Evolutionary conservation across 1,140 invertebrate genomes (phyloP), one percentile per base, ranked within the genome.

Genomic region (Cydia amplana): DNA sequence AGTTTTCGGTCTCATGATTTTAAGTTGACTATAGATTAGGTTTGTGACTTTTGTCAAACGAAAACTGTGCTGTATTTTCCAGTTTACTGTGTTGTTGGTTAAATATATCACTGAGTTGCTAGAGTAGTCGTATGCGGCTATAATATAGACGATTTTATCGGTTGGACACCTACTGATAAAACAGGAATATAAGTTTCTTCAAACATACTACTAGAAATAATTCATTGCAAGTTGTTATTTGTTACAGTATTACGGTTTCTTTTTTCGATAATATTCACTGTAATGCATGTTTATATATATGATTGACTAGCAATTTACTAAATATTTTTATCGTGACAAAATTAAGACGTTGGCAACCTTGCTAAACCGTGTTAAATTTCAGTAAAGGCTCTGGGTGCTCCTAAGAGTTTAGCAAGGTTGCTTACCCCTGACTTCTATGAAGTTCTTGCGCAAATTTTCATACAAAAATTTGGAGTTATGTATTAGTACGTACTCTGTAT

Each of bases 161-260:
- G 49, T 60, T 60, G 6, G 46, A 51, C 18, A 6, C n/a, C 49
- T 16, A 4, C 14, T 4, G 12, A 49, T 55, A n/a, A n/a, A 55
- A 9, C 16, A 55, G 20, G 9, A 70, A 70, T 6, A n/a, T 32
- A 36, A 67, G 25, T 70, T 67, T 70, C 16, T 70, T 70, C 28
- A 70, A 23, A 18, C 65, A 70, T 36, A 36, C 28, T 70, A 70
- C 28, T 70, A 32, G 64, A 65, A 65, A 70, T 40, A 70, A 70
- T 70, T 40, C 16, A n/a, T 67, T 32, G 28, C 65, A 36, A 70
- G n/a, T 70, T 70, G 36, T 70, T 70, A 70, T 70, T 20, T 40
- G 32, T 70, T 70, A 67, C 25, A 32, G 64, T 67, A 67, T 70
- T 70, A 70, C 65, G 16, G 25, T 64, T 64, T 64, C 7, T 64